Percentiles rank a stretch among this genome's conserved stretches.
These are phyloP conservation scores for Prunella fulvescens DNA, from an alignment of 2,113 vertebrate genomes.

Conservation along the genomic window DNA sequence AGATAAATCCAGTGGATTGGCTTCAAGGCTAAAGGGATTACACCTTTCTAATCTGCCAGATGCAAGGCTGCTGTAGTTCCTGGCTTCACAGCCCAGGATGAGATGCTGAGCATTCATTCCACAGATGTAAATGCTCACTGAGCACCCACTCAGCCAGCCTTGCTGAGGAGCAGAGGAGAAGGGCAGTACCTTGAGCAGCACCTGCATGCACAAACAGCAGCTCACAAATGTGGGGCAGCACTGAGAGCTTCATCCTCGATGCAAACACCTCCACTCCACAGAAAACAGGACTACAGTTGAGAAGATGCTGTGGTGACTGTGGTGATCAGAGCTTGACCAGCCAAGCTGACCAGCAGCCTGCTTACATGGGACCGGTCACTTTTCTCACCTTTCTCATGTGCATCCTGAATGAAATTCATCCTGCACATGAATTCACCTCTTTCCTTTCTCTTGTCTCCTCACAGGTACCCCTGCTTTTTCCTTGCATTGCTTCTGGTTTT, in stretches of 20 bases:
- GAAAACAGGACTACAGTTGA: neutral
- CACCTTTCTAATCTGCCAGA: neutral
- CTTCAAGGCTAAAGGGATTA: neutral
- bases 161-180: neutral
- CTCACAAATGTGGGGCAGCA: neutral
- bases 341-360: neutral
- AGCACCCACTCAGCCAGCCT: neutral
- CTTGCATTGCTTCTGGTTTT: neutral
- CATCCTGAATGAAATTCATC: neutral
- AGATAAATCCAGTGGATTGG: neutral
- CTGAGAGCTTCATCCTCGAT: neutral
- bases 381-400: neutral
- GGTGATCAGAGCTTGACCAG: rapidly evolving
- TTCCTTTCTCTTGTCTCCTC: neutral
- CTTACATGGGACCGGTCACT: neutral
- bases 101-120: neutral
- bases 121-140: neutral
- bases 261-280: neutral
- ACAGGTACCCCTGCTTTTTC: neutral
- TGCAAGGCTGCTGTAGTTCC: neutral
- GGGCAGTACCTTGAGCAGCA: neutral
- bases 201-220: neutral
- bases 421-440: rapidly evolving
- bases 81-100: neutral
- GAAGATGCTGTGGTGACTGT: neutral